A percentile compares a stretch with the other conserved stretches of the same genome.
These are phyloP conservation scores for Centropristis striata DNA, from an alignment of 2,113 vertebrate species.

Conservation along the genomic window DNA sequence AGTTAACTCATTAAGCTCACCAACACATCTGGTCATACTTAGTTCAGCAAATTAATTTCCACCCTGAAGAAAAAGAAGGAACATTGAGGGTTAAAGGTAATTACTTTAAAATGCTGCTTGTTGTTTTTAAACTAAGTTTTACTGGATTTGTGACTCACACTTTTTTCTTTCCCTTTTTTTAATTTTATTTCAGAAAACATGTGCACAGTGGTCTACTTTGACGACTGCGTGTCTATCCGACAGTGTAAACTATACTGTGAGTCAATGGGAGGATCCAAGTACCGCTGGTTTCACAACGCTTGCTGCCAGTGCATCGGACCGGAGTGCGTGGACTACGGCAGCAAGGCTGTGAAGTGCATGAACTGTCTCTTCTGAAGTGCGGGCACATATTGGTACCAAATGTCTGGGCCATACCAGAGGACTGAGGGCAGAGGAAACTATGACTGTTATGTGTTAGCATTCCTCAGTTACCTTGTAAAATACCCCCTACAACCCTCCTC, in stretches of 20 bases:
- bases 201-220: constrained; percentile 99
- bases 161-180: background rate
- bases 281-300: constrained; percentile 99
- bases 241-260: constrained; percentile 98
- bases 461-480: constrained; percentile 79
- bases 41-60: constrained; percentile 35
- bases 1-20: constrained; percentile 57
- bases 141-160: constrained; percentile 49
- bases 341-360: constrained; percentile 96
- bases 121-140: constrained; percentile 36
- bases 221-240: constrained; percentile 98
- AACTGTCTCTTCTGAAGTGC: constrained; percentile 95
- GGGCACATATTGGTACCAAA: constrained; percentile 64
- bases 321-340: constrained; percentile 97
- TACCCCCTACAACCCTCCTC: constrained; percentile 44
- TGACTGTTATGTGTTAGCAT: constrained; percentile 68
- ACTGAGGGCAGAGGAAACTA: constrained; percentile 73
- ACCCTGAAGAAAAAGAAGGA: constrained; percentile 51
- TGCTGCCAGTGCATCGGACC: constrained; percentile 99
- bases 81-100: constrained; percentile 44
- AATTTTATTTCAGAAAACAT: constrained; percentile 85
- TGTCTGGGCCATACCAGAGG: constrained; percentile 61
- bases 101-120: constrained; percentile 19
- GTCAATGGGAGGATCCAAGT: constrained; percentile 99
- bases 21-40: constrained; percentile 60